Conservation (phyloP, 2,113 vertebrate genomes). For the Chaenogobius annularis region DNA sequence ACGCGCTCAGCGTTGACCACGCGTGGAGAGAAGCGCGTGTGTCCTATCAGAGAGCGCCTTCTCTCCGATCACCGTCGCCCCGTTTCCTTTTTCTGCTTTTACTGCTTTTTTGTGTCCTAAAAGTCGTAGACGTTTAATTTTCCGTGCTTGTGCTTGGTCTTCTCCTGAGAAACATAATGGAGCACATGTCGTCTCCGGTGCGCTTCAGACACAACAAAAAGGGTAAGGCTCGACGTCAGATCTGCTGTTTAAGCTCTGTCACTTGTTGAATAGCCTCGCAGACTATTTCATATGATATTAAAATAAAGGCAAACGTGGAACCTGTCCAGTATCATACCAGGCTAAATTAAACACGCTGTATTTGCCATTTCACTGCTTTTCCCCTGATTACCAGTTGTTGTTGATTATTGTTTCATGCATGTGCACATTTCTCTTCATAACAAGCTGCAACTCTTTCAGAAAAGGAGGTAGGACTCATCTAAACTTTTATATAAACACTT, state of each 20-base stretch:
- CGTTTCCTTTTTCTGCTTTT: not conserved
- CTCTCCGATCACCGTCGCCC: not conserved
- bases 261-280: not conserved
- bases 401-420: conserved; percentile 1
- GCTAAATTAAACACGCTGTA: not conserved
- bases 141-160: conserved; percentile 16
- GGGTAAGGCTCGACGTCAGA: conserved; percentile 40
- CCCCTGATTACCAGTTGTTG: not conserved
- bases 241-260: not conserved
- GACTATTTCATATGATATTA: not conserved
- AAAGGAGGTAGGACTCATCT: conserved; percentile 59
- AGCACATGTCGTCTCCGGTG: conserved; percentile 69
- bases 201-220: conserved; percentile 52
- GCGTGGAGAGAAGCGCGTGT: not conserved
- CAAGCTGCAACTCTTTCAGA: conserved; percentile 51
- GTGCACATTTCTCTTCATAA: conserved; percentile 1
- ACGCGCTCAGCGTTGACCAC: not conserved
- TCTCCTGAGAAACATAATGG: conserved; percentile 38
- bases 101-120: not conserved
- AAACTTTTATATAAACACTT: conserved; percentile 26
- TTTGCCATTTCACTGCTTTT: not conserved
- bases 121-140: conserved; percentile 34
- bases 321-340: not conserved
- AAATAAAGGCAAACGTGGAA: not conserved
- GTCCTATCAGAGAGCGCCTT: not conserved